A percentile compares a stretch with the other conserved stretches of the same genome.
Evolutionary conservation across 2,113 vertebrate genomes (phyloP).

Genomic region (Caracal caracal): DNA sequence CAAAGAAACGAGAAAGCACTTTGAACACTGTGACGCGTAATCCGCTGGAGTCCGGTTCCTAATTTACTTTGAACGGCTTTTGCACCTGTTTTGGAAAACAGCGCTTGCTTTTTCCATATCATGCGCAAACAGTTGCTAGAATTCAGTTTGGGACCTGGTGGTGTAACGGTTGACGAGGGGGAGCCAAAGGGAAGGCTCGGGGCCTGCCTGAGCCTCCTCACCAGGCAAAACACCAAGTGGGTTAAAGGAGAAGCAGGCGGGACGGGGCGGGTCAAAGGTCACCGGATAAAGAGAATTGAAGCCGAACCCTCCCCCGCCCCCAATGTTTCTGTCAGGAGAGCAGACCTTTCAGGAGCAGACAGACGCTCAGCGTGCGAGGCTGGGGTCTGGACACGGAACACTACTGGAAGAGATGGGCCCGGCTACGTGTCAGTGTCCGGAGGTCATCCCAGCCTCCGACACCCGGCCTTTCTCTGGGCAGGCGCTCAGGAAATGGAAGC

Average conservation of each 20-base stretch:
- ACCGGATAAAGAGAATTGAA: neutral
- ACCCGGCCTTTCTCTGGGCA: neutral
- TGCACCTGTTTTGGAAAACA: neutral
- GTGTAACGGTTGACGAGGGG: accelerated
- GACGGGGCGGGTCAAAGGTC: neutral
- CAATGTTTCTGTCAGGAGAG: neutral
- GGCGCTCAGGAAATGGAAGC: neutral
- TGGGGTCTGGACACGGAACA: neutral
- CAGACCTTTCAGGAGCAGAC: neutral
- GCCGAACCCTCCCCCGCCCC: accelerated
- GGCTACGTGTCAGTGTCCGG: neutral
- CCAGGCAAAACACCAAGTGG: neutral
- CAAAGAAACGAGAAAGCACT: neutral
- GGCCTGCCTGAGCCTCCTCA: neutral
- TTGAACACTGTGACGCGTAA: neutral
- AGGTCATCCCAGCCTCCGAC: neutral
- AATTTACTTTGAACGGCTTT: neutral
- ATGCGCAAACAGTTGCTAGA: neutral
- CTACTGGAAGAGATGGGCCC: neutral
- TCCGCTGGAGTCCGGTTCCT: neutral
- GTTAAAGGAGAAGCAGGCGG: neutral
- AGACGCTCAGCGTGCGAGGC: neutral
- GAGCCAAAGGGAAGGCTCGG: neutral
- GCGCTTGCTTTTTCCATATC: neutral
- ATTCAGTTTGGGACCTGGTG: neutral